These are phyloP conservation scores for Dicerorhinus sumatrensis DNA, from an alignment of 2,113 vertebrate genomes.

Conservation along the genomic window DNA sequence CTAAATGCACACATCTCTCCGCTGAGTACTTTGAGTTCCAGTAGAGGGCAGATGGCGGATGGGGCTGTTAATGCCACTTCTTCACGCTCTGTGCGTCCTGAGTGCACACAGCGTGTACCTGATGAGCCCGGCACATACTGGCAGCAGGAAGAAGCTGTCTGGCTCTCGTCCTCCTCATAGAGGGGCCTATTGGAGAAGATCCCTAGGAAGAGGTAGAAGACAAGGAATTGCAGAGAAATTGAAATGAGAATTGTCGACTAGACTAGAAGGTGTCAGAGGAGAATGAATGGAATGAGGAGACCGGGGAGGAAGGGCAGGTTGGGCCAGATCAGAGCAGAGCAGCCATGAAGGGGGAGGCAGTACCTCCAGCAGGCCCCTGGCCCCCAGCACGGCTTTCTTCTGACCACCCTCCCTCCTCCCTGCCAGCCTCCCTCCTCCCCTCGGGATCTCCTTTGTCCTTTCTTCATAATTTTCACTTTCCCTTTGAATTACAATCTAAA, in stretches of 20 bases:
- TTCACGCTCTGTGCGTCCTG: not conserved
- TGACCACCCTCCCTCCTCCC: not conserved
- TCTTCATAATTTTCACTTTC: not conserved
- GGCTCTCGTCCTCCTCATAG: not conserved
- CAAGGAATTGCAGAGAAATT: not conserved
- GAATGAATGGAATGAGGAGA: not conserved
- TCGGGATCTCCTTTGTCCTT: not conserved
- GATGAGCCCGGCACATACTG: not conserved
- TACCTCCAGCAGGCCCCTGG: not conserved
- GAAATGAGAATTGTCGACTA: not conserved
- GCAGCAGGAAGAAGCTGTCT: not conserved
- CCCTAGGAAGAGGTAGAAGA: not conserved
- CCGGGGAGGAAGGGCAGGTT: not conserved
- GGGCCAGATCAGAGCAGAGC: not conserved
- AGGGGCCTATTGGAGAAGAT: not conserved
- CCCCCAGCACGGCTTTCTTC: not conserved
- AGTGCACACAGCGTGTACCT: not conserved
- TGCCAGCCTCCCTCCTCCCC: not conserved
- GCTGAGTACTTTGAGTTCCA: not conserved
- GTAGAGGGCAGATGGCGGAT: constrained; percentile 20
- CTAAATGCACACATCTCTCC: not conserved
- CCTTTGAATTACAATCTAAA: not conserved
- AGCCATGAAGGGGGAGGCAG: not conserved
- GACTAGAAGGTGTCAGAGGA: not conserved
- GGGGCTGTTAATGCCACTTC: not conserved